Evolutionary conservation across 2,113 vertebrate genomes (phyloP), one percentile per base, ranked within the genome.

Genomic region (Scopus umbretta): DNA sequence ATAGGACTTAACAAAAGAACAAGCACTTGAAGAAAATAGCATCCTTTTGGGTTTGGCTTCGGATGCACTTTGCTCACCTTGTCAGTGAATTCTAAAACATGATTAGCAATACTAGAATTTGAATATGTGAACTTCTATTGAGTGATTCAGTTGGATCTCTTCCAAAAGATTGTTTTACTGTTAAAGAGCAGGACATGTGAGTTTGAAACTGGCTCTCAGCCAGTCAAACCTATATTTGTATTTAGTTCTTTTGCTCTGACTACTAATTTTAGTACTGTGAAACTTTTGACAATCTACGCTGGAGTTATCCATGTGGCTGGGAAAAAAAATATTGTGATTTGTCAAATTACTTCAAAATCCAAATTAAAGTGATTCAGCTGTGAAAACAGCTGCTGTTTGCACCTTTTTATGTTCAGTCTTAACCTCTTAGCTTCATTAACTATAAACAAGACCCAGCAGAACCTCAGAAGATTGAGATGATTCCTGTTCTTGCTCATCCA

Each of bases 261-360:
- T 91, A 75, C 89, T 97, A 88, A 97, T 98, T 97, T 97, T 97
- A 95, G 92, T 97, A 62, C 29, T 32, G 70, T 96, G 86, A 94
- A 98, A 94, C 87, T 96, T 84, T 40, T 82, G 91, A 86, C 83
- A 95, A 92, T 88, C 66, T 92, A 68, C 2, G 2, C 73, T 94
- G 84, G 71, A 82, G 43, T 79, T 96, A 55, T 36, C 59, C 18
- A 4, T 43, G 53, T 30, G 63, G 34, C 95, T 95, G 90, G 38
- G 10, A 49, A 56, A 61, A 36, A 76, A 63, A 80, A 19, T 4
- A 5, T 17, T 80, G 34, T 76, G 53, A 52, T 92, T 65, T 86
- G 27, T 91, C 36, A 36, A 16, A 34, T 42, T 56, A 32, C 68
- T 80, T 81, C 65, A 72, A 93, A 91, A 56, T 50, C 25, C 15